Evolutionary conservation across 2,113 vertebrate species (phyloP).

Genomic region (Octodon degus): DNA sequence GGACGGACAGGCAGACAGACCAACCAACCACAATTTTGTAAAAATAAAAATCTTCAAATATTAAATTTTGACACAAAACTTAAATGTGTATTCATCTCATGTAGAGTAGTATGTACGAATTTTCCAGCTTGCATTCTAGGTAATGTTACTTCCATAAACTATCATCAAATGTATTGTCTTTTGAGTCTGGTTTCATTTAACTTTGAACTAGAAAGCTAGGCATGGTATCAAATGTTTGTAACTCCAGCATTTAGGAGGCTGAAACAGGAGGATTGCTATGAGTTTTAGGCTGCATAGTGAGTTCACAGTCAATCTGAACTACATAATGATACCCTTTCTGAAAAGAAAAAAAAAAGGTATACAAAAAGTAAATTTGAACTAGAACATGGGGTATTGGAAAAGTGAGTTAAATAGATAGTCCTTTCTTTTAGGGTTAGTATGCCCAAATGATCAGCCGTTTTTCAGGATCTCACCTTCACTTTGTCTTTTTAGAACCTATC

Average conservation of each 20-base stretch:
- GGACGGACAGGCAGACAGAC: too few species aligned
- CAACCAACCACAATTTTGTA: background rate
- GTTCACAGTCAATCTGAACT: background rate
- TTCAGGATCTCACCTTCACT: background rate
- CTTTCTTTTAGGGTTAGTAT: slow-evolving; percentile 19
- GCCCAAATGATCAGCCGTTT: background rate
- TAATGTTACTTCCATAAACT: background rate
- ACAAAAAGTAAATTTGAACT: background rate
- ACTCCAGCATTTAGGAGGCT: background rate
- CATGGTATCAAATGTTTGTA: background rate
- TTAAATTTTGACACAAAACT: background rate
- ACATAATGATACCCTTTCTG: background rate
- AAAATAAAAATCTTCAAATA: slow-evolving; percentile 16
- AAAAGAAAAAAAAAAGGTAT: background rate
- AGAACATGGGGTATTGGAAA: background rate
- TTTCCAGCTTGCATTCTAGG: background rate
- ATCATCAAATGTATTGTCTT: background rate
- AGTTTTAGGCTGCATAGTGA: background rate
- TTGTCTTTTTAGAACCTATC: background rate
- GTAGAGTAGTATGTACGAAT: background rate
- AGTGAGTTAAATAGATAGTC: background rate
- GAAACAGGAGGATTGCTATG: background rate
- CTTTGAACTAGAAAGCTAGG: background rate
- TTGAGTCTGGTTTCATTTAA: slow-evolving; percentile 43
- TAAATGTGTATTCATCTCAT: background rate